Base-by-base conservation (phyloP, 2,797 vertebrate genomes). In the Premnoplex brunnescens region DNA sequence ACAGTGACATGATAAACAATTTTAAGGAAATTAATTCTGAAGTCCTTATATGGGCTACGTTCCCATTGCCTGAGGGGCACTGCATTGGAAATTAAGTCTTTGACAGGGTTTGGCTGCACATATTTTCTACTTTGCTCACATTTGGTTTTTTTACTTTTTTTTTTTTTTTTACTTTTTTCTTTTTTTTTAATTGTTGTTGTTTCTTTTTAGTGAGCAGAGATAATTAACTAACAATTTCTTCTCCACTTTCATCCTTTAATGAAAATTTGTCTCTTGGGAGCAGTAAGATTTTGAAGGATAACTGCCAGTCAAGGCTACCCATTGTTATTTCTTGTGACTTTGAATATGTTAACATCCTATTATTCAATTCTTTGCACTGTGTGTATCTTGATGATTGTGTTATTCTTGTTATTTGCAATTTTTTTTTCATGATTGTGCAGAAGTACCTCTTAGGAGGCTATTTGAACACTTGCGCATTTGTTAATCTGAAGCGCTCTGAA, bases 161-260 rank as follows among this genome's bases (percentile, higher is more conserved):
- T 21, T 67, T 36, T 56, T 7, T 59, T 10, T n/a, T n/a, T n/a
- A n/a, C n/a, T 2, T 73, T 21, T 67, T 36, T 56, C 5, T 59
- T 10, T 21, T 52, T 73, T 69, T 1, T 73, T 27, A 28, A 49
- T 67, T 73, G 14, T 68, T 85, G 20, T 82, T 94, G 36, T 78
- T 95, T 96, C 83, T 85, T 88, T 89, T 83, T 51, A 62, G 52
- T 62, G n/a, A 91, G 46, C 37, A 73, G 58, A 75, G 55, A 64
- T 84, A 94, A 95, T 96, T 88, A 94, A 71, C 52, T 91, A 93
- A 90, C 46, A 79, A 81, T 84, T 94, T 89, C 49, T 96, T 95
- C 95, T 79, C 85, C 41, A 79, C 52, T 88, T 48, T 94, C 73
- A 74, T 92, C 85, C 79, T 91, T 91, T 91, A 89, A 89, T 84